Evolutionary conservation across 2,113 vertebrate species (phyloP).

Genomic region (Cephalopterus ornatus): DNA sequence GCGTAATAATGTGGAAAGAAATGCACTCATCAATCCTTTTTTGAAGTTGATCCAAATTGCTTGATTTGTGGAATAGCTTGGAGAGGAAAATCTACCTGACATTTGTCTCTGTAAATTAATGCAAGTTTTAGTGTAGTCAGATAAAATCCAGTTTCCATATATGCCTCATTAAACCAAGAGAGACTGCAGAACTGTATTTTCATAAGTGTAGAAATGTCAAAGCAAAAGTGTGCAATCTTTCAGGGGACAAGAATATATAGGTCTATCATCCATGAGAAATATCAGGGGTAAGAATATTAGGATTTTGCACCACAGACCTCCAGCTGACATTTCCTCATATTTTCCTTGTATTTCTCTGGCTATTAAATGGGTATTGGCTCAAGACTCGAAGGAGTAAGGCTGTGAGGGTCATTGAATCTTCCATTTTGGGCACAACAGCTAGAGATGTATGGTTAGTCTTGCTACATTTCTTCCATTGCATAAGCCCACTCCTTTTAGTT

Average conservation of each 20-base stretch:
- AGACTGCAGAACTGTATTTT: neutral
- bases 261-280: neutral
- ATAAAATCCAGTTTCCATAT: neutral
- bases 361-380: neutral
- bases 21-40: neutral
- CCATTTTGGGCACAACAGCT: neutral
- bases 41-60: constrained; percentile 5
- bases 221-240: neutral
- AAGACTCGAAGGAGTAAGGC: neutral
- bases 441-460: neutral
- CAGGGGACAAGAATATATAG: neutral
- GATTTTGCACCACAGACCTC: neutral
- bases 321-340: neutral
- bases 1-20: neutral
- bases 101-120: constrained; percentile 26
- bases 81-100: neutral
- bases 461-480: neutral
- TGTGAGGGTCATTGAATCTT: neutral
- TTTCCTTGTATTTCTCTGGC: neutral
- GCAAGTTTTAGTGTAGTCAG: neutral
- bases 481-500: neutral
- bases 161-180: neutral
- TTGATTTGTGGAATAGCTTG: neutral
- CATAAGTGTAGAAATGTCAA: neutral
- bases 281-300: neutral